phyloP scores from a whole-genome alignment of 2,113 vertebrate species.

The Oncorhynchus kisutch region DNA sequence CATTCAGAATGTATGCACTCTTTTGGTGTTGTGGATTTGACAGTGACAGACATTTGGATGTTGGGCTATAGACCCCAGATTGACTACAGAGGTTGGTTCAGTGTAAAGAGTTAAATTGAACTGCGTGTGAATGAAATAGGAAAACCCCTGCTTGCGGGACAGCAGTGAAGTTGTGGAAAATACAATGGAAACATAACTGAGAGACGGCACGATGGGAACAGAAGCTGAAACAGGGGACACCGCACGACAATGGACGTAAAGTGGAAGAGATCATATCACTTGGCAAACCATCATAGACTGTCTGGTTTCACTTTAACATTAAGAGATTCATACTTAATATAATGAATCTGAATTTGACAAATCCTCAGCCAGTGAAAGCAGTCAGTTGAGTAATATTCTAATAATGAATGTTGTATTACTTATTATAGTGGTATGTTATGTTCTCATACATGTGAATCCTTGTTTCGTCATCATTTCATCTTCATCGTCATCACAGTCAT shows the following conservation, averaged over 20 bases:
- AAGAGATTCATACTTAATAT: too few relatives aligned
- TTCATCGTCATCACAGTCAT: neutral
- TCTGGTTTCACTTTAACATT: slow-evolving; percentile 51
- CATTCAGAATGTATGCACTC: neutral
- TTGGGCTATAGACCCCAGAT: neutral
- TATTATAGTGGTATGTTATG: slow-evolving; percentile 21
- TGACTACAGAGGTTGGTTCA: neutral
- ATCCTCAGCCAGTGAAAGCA: slow-evolving; percentile 49
- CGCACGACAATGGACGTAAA: slow-evolving; percentile 29
- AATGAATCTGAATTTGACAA: slow-evolving; percentile 34
- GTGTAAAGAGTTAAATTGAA: slow-evolving; percentile 11
- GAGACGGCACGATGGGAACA: slow-evolving; percentile 67
- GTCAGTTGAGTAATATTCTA: slow-evolving; percentile 29
- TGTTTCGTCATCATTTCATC: slow-evolving; percentile 8
- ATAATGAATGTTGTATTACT: slow-evolving; percentile 41
- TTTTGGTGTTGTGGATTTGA: neutral
- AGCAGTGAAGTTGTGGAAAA: slow-evolving; percentile 68
- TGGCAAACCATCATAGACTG: slow-evolving; percentile 31
- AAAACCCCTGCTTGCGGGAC: slow-evolving; percentile 44
- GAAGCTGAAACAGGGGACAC: slow-evolving; percentile 42
- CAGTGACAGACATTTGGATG: neutral
- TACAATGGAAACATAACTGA: slow-evolving; percentile 52
- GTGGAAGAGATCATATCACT: slow-evolving; percentile 23
- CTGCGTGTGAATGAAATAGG: slow-evolving; percentile 8
- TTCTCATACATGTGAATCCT: slow-evolving; percentile 1